A percentile compares a stretch with the other conserved stretches of the same genome.
These are phyloP conservation scores for Drosophila fulvimacula DNA, from an alignment of 2,888 invertebrate species.

Conservation along the genomic window DNA sequence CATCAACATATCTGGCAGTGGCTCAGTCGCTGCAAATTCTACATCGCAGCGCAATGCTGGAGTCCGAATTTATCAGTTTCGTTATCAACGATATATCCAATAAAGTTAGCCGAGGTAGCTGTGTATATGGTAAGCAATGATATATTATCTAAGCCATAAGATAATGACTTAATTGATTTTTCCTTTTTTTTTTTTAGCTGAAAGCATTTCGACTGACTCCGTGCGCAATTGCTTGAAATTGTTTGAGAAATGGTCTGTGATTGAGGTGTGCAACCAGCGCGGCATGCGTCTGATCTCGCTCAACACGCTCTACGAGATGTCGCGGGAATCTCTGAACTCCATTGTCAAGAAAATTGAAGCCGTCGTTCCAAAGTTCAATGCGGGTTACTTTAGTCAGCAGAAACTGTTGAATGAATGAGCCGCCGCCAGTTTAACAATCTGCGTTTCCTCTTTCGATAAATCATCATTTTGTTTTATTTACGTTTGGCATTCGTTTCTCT, in stretches of 20 bases:
- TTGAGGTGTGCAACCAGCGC: conserved; percentile 87
- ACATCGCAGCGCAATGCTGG: conserved; percentile 86
- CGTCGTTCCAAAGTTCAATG: conserved; percentile 79
- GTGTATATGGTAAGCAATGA: conserved; percentile 87
- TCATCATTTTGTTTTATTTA: conserved; percentile 13
- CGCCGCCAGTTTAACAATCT: conserved; percentile 28
- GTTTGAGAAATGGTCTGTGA: conserved; percentile 91
- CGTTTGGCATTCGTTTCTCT: conserved; percentile 32
- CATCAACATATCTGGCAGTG: conserved; percentile 90
- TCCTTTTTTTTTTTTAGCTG: conserved; percentile 87
- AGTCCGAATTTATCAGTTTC: conserved; percentile 88
- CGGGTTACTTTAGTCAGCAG: conserved; percentile 46
- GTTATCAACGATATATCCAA: conserved; percentile 89
- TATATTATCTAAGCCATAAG: neutral
- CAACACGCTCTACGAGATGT: conserved; percentile 84
- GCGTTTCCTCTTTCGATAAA: conserved; percentile 20
- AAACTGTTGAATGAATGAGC: conserved; percentile 20
- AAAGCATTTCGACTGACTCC: conserved; percentile 94
- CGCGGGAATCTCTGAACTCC: conserved; percentile 80
- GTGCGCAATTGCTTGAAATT: conserved; percentile 93
- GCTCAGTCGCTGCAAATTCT: conserved; percentile 86
- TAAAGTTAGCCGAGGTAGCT: conserved; percentile 87
- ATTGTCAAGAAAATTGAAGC: conserved; percentile 82
- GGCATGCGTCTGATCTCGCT: conserved; percentile 85
- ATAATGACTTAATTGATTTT: neutral